Evolutionary conservation across 2,113 vertebrate species (phyloP), one percentile per base, ranked within the genome.

Genomic region (Anser brachyrhynchus): DNA sequence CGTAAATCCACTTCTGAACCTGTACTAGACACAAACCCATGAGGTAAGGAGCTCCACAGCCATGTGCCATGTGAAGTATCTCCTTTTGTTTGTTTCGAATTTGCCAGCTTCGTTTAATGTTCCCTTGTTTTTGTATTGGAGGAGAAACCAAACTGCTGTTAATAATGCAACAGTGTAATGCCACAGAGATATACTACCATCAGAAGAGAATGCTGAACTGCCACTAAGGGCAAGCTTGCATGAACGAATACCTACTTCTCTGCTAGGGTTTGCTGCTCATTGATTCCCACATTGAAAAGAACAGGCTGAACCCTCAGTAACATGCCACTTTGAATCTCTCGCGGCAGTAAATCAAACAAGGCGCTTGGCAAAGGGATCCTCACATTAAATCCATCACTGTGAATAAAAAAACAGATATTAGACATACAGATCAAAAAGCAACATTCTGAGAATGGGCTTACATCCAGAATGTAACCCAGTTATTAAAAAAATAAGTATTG

Each of bases 281-380:
- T 99, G 98, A 99, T 99, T 88, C 99, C 99, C 74, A 99, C 99
- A 0, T 99, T 99, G 97, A 99, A 99, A 90, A 99, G 98, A 44
- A 99, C 99, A 0, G 99, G 99, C 96, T 99, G 99, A 49, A 99
- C 99, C 35, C 99, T 97, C 94, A 99, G 98, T 71, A 99, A 97
- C 99, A 99, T 99, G 82, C 99, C 99, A 6, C 99, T 99, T 96
- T 99, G 99, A 97, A 99, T 99, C 98, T 99, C 99, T 23, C 99
- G 98, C 0, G 99, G 99, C 95, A 99, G 85, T 2, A 98, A 97
- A 72, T 99, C 99, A 11, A 99, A 99, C 98, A 99, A 99, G 79
- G 98, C 97, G 52, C 98, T 99, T 13, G 99, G 99, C 96, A 99
- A 96, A 11, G 99, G 99, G 96, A 99, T 98, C 94, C 99, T 98